Conservation (phyloP, 2,113 vertebrate genomes). For the Tachysurus fulvidraco region DNA sequence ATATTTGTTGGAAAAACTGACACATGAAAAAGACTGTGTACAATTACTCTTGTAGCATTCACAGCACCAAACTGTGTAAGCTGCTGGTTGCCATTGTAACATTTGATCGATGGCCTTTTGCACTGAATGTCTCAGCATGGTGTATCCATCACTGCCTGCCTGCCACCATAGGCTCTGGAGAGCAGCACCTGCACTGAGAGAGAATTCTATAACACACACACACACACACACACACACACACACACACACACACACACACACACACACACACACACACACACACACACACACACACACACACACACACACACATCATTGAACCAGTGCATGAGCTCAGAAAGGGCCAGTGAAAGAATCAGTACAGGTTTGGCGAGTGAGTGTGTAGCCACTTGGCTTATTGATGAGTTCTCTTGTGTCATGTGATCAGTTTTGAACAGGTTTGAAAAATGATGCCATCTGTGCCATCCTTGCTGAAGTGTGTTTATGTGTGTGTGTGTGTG, state of each 20-base stretch:
- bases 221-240: conserved; percentile 50
- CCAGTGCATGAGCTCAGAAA: background rate
- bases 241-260: conserved; percentile 33
- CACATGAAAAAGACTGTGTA: conserved; percentile 31
- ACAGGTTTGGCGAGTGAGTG: conserved; percentile 6
- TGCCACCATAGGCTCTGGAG: conserved; percentile 31
- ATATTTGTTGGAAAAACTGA: conserved; percentile 1
- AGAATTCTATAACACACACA: conserved; percentile 64
- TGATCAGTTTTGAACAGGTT: conserved; percentile 36
- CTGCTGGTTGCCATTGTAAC: conserved; percentile 36
- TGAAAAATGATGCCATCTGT: conserved; percentile 51
- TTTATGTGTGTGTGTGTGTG: conserved; percentile 18
- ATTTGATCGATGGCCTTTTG: conserved; percentile 36
- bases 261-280: conserved; percentile 61
- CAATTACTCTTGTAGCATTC: conserved; percentile 30
- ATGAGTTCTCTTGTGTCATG: conserved; percentile 34
- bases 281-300: conserved; percentile 60
- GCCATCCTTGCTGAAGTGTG: conserved; percentile 27
- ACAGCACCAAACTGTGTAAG: conserved; percentile 34
- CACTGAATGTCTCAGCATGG: conserved; percentile 33
- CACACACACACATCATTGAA: conserved; percentile 13
- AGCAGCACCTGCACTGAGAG: conserved; percentile 52
- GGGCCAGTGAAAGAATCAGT: background rate
- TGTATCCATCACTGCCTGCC: conserved; percentile 38
- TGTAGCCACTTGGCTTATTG: conserved; percentile 23